Base-by-base conservation (phyloP, 1,140 invertebrate species). In the Tetraneura akinire region DNA sequence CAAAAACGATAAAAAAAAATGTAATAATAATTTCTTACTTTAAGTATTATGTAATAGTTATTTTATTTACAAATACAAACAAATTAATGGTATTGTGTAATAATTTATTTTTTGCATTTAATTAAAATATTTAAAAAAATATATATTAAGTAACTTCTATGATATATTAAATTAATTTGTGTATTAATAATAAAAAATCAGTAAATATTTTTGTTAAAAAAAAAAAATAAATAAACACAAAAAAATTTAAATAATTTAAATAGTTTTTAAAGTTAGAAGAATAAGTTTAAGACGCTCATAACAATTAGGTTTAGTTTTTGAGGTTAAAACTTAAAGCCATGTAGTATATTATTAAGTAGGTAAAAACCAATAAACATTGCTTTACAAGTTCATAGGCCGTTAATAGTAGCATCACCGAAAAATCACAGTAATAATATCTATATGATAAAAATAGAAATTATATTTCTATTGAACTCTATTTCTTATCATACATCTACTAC, bases 341-440 rank as follows among this genome's bases (percentile, higher is more conserved):
- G 8, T 60, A 78, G 21, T 78, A 76, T 60, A 78, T 47, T 62
- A 78, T 26, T 60, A 60, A 47, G 55, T 78, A 78, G 74, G 74
- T 60, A 60, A 62, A 49, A 78, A 45, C 55, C 21, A 11, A 42
- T 45, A 45, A 57, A 78, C 74, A 62, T 47, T 47, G 42, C 42
- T 23, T 0, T 1, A n/a, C 23, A 4, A 62, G 13, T 62, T 78
- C 16, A 60, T 62, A 8, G 42, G 74, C 23, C 10, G 16, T 60
- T 62, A 78, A 78, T 60, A 78, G 74, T 78, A 62, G 55, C 53
- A 78, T 78, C 74, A 78, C 55, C 55, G 16, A 76, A 78, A 78
- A 74, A 78, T 60, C 57, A 62, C 74, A 78, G n/a, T 60, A 78
- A 18, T 53, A 74, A 11, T 76, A 76, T 53, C 5, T 18, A 9